These are phyloP conservation scores for Sebastes schlegelii DNA, from an alignment of 2,113 vertebrate species.

Conservation along the genomic window DNA sequence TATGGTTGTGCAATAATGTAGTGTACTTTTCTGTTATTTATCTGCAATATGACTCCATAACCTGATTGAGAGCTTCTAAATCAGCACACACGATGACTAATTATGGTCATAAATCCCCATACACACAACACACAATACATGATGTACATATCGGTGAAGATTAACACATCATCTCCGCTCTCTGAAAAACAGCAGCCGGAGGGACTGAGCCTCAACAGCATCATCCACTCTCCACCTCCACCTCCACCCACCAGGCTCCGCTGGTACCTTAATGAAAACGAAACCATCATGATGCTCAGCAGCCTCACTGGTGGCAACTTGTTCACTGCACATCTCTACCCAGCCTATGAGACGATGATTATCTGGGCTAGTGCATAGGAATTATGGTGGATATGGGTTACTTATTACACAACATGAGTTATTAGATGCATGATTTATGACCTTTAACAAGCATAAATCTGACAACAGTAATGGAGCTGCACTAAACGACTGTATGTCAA, in stretches of 20 bases:
- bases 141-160: conserved; percentile 5
- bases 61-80: background rate
- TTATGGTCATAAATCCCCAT: background rate
- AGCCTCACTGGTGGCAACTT: conserved; percentile 45
- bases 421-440: conserved; percentile 9
- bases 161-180: conserved; percentile 41
- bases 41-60: background rate
- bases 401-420: conserved; percentile 28
- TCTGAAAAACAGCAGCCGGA: conserved; percentile 29
- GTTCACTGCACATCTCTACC: conserved; percentile 11
- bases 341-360: conserved; percentile 29
- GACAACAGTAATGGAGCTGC: background rate
- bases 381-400: conserved; percentile 12
- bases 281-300: conserved; percentile 36
- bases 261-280: conserved; percentile 55
- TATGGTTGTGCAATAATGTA: conserved; percentile 8
- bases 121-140: background rate
- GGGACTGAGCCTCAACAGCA: conserved; percentile 20
- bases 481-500: background rate
- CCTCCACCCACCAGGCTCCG: conserved; percentile 57
- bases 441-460: background rate
- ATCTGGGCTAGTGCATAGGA: conserved; percentile 12
- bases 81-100: background rate
- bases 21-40: background rate
- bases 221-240: conserved; percentile 54